These are phyloP conservation scores for Salvator merianae DNA, from an alignment of 2,113 vertebrate genomes.

Conservation along the genomic window DNA sequence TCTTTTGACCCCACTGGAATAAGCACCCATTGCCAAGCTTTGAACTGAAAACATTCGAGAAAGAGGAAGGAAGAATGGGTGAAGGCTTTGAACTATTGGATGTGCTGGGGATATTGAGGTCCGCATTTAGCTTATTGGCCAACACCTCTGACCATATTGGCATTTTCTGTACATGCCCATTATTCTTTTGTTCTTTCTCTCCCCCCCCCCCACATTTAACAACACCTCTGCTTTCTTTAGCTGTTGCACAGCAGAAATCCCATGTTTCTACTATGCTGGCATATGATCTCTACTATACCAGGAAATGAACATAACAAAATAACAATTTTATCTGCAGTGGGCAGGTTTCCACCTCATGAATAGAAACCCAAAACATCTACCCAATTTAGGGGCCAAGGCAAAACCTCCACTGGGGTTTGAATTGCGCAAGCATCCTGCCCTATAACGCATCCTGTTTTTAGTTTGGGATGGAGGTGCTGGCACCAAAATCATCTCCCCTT, in stretches of 20 bases:
- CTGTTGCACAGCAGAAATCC: neutral
- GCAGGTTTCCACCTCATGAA: constrained; percentile 40
- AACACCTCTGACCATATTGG: neutral
- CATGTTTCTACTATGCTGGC: neutral
- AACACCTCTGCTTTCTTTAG: too few relatives aligned
- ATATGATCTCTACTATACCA: constrained; percentile 1
- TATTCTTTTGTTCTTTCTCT: neutral
- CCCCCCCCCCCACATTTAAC: neutral
- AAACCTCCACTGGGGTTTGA: constrained; percentile 11
- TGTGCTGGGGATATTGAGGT: too few relatives aligned
- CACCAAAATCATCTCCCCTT: constrained; percentile 57
- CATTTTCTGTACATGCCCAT: neutral
- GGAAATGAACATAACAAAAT: constrained; percentile 49
- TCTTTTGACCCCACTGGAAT: too few relatives aligned
- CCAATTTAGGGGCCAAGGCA: constrained; percentile 40
- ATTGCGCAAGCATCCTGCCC: neutral
- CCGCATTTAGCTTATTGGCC: too few relatives aligned
- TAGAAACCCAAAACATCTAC: neutral
- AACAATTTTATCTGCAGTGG: constrained; percentile 40
- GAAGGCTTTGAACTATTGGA: too few relatives aligned
- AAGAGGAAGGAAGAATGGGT: too few relatives aligned
- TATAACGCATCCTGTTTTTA: constrained; percentile 64
- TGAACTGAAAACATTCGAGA: too few relatives aligned
- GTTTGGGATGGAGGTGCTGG: constrained; percentile 38
- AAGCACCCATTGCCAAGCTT: too few relatives aligned